Evolutionary conservation across 2,797 vertebrate species (phyloP).

Genomic region (Erethizon dorsatum): DNA sequence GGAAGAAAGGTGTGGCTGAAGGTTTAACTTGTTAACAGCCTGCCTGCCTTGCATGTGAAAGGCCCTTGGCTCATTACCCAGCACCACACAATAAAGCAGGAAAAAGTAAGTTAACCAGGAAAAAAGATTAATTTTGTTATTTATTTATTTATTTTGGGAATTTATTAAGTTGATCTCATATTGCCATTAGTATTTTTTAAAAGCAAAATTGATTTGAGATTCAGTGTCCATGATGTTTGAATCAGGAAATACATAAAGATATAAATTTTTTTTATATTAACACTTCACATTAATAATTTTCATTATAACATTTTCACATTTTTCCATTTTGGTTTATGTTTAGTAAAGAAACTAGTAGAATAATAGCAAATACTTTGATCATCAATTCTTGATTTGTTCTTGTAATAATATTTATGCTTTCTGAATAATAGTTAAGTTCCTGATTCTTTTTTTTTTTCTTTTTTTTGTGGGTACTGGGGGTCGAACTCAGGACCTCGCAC

Average conservation of each 20-base stretch:
- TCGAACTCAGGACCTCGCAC: too few species aligned
- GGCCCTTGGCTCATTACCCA: neutral
- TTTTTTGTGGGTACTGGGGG: too few species aligned
- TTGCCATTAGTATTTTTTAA: neutral
- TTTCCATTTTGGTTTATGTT: neutral
- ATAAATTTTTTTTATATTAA: neutral
- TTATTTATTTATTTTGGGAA: neutral
- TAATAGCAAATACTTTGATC: neutral
- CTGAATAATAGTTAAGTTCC: slow-evolving; percentile 37
- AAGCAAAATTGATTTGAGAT: neutral
- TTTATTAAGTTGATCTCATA: neutral
- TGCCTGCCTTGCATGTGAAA: neutral
- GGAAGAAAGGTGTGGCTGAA: neutral
- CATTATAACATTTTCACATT: neutral
- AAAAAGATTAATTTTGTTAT: neutral
- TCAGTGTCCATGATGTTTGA: neutral
- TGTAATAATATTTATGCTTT: neutral
- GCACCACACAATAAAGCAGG: neutral
- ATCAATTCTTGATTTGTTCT: slow-evolving; percentile 2
- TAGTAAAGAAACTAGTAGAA: neutral
- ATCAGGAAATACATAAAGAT: neutral
- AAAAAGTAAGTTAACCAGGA: neutral
- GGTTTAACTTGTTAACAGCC: neutral
- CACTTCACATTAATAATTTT: slow-evolving; percentile 10
- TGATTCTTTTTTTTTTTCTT: neutral